Evolutionary conservation across 2,888 invertebrate genomes (phyloP), one percentile per base, ranked within the genome.

Genomic region (Acrobeloides nanus): DNA sequence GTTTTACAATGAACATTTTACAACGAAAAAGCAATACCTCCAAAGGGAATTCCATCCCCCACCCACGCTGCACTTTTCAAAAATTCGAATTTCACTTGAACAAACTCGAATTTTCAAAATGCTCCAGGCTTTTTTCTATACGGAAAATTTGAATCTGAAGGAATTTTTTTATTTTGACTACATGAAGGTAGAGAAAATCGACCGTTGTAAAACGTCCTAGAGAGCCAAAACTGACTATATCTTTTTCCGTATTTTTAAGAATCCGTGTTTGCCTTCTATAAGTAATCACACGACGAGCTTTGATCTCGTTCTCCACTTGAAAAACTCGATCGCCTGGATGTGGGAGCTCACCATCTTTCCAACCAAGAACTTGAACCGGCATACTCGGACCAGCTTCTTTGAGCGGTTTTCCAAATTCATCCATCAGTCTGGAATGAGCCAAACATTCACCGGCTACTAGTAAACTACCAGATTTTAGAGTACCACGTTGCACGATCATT

Each of bases 261-360:
- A 81, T 80, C 27, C 80, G 76, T 61, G 81, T 78, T 12, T 76
- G 75, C 64, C 82, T 78, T 1, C 90, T 81, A 74, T 80, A 82
- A 33, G 78, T 79, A 55, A 87, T 76, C 4, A 85, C 84, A 53
- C 82, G 84, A 50, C 81, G 79, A 77, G 81, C 84, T 81, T 51
- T 37, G 27, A 53, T 53, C 38, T 87, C 87, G 1, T 80, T 81
- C 53, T 81, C 81, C 3, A 89, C 88, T 78, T 93, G 84, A 5
- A 89, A 75, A 27, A 93, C 83, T 41, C 82, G 78, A 61, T 90
- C 89, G 0, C 97, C 97, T 10, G 90, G 87, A 0, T 83, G 74
- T 0, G 95, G 95, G 57, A 93, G 62, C 71, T 56, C 74, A n/a
- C 57, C 74, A 21, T 84, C 84, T 57, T 82, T 81, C 95, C 93